Evolutionary conservation across 2,888 invertebrate species (phyloP).

Genomic region (Arenicola marina): DNA sequence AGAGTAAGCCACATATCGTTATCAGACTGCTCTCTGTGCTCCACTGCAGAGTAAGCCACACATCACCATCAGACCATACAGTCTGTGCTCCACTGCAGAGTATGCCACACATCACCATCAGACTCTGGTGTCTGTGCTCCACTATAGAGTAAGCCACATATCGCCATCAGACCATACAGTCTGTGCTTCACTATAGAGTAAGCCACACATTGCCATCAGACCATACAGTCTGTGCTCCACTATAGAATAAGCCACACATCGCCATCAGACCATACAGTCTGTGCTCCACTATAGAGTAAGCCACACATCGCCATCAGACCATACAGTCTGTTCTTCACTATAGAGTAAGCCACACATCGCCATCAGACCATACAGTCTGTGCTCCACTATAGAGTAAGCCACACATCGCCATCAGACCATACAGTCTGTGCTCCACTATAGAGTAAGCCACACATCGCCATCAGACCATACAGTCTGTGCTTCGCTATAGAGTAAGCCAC

Average conservation of each 20-base stretch:
- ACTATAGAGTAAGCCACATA: conserved; percentile 25
- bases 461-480: conserved; percentile 24
- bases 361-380: conserved; percentile 22
- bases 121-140: conserved; percentile 23
- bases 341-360: conserved; percentile 25
- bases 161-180: conserved; percentile 22
- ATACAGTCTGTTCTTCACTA: conserved; percentile 21
- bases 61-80: conserved; percentile 22
- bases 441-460: conserved; percentile 24
- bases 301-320: conserved; percentile 21
- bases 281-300: conserved; percentile 26
- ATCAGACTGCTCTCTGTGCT: conserved; percentile 23
- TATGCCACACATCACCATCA: conserved; percentile 19
- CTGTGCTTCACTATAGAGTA: conserved; percentile 27
- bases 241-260: conserved; percentile 23
- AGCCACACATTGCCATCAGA: conserved; percentile 17
- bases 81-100: conserved; percentile 24
- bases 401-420: conserved; percentile 20
- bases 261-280: conserved; percentile 24
- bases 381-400: conserved; percentile 27
- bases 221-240: conserved; percentile 25
- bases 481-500: conserved; percentile 25
- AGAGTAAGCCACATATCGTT: conserved; percentile 23
- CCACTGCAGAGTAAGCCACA: conserved; percentile 24
- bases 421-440: conserved; percentile 22